Percentiles rank a stretch among this genome's conserved stretches.
Conservation (phyloP, 1,140 invertebrate genomes). For the Pseudobourletiella spinata region DNA sequence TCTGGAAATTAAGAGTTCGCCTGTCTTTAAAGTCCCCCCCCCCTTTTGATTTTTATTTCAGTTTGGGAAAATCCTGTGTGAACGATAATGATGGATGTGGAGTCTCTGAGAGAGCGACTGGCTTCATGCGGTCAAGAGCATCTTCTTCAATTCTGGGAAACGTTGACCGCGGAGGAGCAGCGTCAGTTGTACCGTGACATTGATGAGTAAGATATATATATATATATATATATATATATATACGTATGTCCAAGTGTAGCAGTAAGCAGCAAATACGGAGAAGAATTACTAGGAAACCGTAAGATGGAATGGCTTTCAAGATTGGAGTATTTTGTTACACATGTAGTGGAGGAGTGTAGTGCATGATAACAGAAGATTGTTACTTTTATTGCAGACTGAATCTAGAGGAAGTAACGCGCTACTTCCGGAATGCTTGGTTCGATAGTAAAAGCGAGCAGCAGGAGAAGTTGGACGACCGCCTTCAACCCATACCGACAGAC, state of each 20-base stretch:
- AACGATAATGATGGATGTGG: background rate
- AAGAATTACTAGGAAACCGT: background rate
- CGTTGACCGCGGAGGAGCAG: constrained; percentile 56
- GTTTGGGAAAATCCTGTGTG: constrained; percentile 2
- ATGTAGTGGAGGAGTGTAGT: background rate
- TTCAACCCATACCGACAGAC: constrained; percentile 70
- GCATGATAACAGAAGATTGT: constrained; percentile 1
- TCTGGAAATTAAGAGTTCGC: too few species aligned
- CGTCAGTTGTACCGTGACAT: constrained; percentile 37
- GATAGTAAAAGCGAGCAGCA: constrained; percentile 44
- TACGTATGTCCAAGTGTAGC: background rate
- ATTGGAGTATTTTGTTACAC: background rate
- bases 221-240: background rate
- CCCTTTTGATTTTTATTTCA: constrained; percentile 3
- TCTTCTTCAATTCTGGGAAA: constrained; percentile 72
- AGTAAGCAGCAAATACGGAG: background rate
- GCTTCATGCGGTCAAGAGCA: constrained; percentile 59
- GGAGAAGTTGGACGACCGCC: constrained; percentile 59
- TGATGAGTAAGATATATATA: constrained; percentile 29
- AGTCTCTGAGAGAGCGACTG: background rate
- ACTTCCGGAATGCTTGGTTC: constrained; percentile 55
- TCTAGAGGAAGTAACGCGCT: constrained; percentile 54
- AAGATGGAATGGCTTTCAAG: background rate
- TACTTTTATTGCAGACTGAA: constrained; percentile 51
- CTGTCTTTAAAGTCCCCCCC: too few species aligned